Base-by-base conservation (phyloP, 2,888 invertebrate species). In the Rhaphigaster nebulosa region DNA sequence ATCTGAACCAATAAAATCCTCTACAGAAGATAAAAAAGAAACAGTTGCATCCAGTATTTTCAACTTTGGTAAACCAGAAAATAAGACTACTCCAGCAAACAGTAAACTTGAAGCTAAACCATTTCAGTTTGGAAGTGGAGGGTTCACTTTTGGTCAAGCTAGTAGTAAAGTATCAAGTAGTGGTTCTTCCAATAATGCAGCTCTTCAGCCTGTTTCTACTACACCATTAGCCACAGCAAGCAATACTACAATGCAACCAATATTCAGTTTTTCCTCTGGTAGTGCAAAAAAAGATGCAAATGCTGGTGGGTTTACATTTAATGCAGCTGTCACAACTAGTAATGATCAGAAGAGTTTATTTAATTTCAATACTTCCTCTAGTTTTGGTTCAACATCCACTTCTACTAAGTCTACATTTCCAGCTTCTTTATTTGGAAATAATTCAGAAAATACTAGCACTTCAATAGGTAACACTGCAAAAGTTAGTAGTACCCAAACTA, bases 101-200 rank as follows among this genome's bases (percentile, higher is more conserved):
- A 90, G 41, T n/a, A 84, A 41, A 15, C 4, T 38, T 38, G 84
- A 29, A 41, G 26, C 60, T 84, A 90, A 90, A 56, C 84, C 84
- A 41, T 90, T 90, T 90, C 90, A 90, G 41, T 90, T 90, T 87
- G 90, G 90, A 80, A 60, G 38, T 87, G 90, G 90, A 84, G 90
- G 38, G 50, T 90, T 90, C 80, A n/a, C 84, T 54, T 90, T 90
- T 56, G 90, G 90, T 23, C 80, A 90, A 54, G 10, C 80, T 26
- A 87, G 87, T 84, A 60, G 3, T 65, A 80, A 80, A 60, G 84
- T 15, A 84, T 41, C 56, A 80, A 80, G 34, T 50, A 13, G 45
- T 45, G 18, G 34, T 54, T 29, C 45, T 29, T 15, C 52, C 29
- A 89, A 20, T 50, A 70, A 20, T 54, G 34, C 56, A 56, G 54